These are phyloP conservation scores for Echinarachnius parma DNA, from an alignment of 53 echinoderm and acorn worm species.

Conservation along the genomic window DNA sequence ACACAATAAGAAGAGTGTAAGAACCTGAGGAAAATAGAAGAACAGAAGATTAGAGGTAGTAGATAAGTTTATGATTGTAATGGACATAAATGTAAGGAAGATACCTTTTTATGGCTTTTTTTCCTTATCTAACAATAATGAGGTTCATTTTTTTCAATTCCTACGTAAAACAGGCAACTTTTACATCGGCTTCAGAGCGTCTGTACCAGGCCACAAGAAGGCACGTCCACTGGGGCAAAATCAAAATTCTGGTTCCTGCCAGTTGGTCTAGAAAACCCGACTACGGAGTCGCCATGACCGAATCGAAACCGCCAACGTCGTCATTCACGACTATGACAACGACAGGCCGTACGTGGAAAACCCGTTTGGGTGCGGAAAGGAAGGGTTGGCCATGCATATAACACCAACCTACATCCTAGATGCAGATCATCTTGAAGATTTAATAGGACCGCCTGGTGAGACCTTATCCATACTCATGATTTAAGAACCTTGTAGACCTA, in stretches of 20 bases:
- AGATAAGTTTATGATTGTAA: no score
- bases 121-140: no score
- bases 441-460: slow-evolving; percentile 10
- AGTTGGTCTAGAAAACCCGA: slow-evolving; percentile 12
- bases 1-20: no score
- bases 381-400: slow-evolving; percentile 1
- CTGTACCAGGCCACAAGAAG: slow-evolving; percentile 25
- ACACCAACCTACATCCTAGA: slow-evolving; percentile 4
- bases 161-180: no score
- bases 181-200: slow-evolving; percentile 11
- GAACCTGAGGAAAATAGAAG: no score
- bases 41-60: no score
- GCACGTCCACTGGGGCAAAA: slow-evolving; percentile 36
- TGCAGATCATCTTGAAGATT: neutral
- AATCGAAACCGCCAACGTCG: slow-evolving; percentile 7
- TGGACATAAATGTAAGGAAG: no score
- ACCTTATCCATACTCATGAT: no score
- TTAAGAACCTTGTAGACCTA: no score
- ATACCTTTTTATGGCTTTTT: no score
- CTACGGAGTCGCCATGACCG: slow-evolving; percentile 9
- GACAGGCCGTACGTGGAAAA: slow-evolving; percentile 24
- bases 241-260: slow-evolving; percentile 31
- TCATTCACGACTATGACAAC: neutral
- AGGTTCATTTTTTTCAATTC: no score
- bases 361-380: slow-evolving; percentile 13